phyloP scores from a whole-genome alignment of 2,888 invertebrate species.

The Petrolisthes manimaculis region DNA sequence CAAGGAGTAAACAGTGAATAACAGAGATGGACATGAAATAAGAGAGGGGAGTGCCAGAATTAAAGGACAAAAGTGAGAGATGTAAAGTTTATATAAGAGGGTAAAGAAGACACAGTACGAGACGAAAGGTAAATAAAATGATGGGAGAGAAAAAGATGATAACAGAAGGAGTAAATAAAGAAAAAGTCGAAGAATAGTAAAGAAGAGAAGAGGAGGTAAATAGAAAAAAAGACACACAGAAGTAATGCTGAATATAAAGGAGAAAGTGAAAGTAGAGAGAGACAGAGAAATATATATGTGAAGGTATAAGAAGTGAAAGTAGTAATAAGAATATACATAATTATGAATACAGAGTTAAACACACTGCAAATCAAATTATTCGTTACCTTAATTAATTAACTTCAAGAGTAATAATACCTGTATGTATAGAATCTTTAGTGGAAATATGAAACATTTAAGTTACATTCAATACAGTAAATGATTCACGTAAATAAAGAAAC shows the following conservation, averaged over 20 bases:
- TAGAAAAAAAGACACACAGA: background rate
- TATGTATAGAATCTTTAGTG: too few species aligned
- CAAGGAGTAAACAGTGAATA: background rate
- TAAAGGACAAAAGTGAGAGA: too few species aligned
- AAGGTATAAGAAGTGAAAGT: background rate
- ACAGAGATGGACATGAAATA: background rate
- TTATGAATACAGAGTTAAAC: background rate
- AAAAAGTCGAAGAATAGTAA: background rate
- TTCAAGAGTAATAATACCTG: too few species aligned
- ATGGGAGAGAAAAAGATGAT: background rate
- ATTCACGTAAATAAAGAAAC: too few species aligned
- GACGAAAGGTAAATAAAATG: too few species aligned
- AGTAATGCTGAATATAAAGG: background rate
- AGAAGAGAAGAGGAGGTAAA: constrained; percentile 21
- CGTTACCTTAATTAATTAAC: too few species aligned
- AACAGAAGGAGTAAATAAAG: constrained; percentile 10
- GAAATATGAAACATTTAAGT: too few species aligned
- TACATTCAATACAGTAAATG: too few species aligned
- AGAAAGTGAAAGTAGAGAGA: constrained; percentile 27
- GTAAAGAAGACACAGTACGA: too few species aligned
- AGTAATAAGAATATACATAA: background rate
- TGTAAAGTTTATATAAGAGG: too few species aligned
- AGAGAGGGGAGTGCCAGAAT: too few species aligned
- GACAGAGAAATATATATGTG: constrained; percentile 15
- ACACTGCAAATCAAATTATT: background rate